Evolutionary conservation across 64 coral and sea anemone genomes (phyloP).

Genomic region (Pocillopora verrucosa): DNA sequence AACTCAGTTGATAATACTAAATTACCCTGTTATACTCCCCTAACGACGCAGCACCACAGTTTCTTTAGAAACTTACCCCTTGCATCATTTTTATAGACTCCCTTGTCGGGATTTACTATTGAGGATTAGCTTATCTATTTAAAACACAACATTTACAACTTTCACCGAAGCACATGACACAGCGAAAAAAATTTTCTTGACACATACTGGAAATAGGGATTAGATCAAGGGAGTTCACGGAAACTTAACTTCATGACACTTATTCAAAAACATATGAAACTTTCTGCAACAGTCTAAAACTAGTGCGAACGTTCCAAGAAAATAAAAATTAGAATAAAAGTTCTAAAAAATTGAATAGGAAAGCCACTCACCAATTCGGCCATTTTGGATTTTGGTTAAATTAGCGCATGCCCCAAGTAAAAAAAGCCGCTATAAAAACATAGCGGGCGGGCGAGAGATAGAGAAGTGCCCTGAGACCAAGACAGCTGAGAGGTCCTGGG

Average conservation of each 20-base stretch:
- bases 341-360: background rate
- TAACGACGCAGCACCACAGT: no score
- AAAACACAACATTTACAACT: no score
- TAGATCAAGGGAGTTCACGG: background rate
- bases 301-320: background rate
- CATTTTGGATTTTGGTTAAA: background rate
- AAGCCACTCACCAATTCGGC: constrained; percentile 38
- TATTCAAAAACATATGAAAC: background rate
- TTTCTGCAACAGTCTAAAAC: background rate
- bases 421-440: background rate
- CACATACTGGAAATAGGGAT: background rate
- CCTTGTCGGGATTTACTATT: no score
- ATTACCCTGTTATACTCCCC: no score
- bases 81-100: no score
- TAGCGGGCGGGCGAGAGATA: no score
- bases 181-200: background rate
- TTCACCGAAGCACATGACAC: constrained; percentile 2
- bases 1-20: no score
- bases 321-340: background rate
- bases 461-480: no score
- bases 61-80: no score
- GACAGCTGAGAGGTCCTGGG: no score
- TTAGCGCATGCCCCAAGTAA: background rate
- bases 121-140: no score
- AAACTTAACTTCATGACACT: background rate